Evolutionary conservation across 1,140 invertebrate species (phyloP), one percentile per base, ranked within the genome.

Genomic region (Reticulitermes speratus): DNA sequence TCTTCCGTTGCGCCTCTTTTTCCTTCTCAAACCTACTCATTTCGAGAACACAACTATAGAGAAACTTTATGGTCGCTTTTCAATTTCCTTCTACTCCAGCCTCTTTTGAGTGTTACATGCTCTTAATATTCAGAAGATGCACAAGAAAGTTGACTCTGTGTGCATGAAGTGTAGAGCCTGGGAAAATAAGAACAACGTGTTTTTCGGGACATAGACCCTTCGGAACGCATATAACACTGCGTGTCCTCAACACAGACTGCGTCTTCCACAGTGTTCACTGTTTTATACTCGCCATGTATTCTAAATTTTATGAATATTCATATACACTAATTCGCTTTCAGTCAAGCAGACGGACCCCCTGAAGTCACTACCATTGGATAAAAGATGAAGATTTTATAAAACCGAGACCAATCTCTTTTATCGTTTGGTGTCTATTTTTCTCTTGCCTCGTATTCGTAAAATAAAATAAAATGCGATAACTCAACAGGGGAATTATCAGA

Each of bases 81-180:
- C 85, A 86, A 86, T 81, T 81, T 82, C 85, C 65, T 59, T 16
- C 85, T 44, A 48, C 85, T 38, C 38, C 85, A 19, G 19, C 30
- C 75, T 59, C 83, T 59, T 59, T 84, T 52, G 85, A 75, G 81
- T 52, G 81, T 86, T 86, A 86, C 48, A 55, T 83, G 48, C 85
- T 44, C 82, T 86, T 86, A 82, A 86, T 86, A 86, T 86, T 86
- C 85, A 86, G 81, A 44, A 86, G 84, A 38, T 21, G n/a, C 16
- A 30, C 30, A n/a, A 23, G 85, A 55, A 38, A 44, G 55, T 32
- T 65, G 44, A 21, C 25, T 30, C 9, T 75, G 65, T 75, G n/a
- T 30, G 65, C 65, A 75, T 30, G 25, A 30, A 30, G 65, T 30
- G 65, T 30, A 30, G 25, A 8, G 25, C n/a, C 65, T 30, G 59